phyloP scores from a whole-genome alignment of 2,888 invertebrate species.

The Acheta domesticus region DNA sequence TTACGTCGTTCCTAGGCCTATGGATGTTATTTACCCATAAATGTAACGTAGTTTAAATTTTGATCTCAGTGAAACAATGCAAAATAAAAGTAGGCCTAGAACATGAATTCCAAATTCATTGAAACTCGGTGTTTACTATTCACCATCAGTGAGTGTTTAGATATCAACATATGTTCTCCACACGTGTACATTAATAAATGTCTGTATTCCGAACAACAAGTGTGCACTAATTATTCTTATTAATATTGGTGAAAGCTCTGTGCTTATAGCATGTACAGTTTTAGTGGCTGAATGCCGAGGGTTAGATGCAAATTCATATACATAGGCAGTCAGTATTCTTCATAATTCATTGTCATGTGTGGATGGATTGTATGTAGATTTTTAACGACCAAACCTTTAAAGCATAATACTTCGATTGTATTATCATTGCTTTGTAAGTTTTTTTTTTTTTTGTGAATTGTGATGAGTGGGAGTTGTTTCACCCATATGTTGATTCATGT shows the following conservation, averaged over 20 bases:
- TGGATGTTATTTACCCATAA: background rate
- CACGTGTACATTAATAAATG: constrained; percentile 11
- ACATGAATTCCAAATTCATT: background rate
- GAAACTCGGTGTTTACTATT: background rate
- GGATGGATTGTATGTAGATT: constrained; percentile 20
- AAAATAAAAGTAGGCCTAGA: background rate
- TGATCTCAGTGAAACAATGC: constrained; percentile 11
- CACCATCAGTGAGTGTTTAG: constrained; percentile 1
- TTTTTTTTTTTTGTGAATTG: constrained; percentile 21
- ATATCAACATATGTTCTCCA: constrained; percentile 18
- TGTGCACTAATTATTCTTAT: constrained; percentile 21
- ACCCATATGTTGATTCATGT: constrained; percentile 1
- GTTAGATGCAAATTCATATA: constrained; percentile 4
- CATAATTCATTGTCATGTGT: constrained; percentile 24
- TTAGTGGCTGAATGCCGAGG: constrained; percentile 25
- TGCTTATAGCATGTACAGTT: constrained; percentile 27
- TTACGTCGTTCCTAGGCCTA: constrained; percentile 4
- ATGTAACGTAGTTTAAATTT: background rate
- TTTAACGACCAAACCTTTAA: background rate
- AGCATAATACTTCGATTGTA: constrained; percentile 19
- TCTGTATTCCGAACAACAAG: background rate
- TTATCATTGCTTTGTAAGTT: constrained; percentile 20
- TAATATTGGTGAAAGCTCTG: constrained; percentile 19
- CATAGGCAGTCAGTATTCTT: constrained; percentile 28
- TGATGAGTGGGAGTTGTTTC: constrained; percentile 23